Percentiles rank a stretch among this genome's conserved stretches.
Evolutionary conservation across 2,797 vertebrate genomes (phyloP).

Genomic region (Liparis tanakae): DNA sequence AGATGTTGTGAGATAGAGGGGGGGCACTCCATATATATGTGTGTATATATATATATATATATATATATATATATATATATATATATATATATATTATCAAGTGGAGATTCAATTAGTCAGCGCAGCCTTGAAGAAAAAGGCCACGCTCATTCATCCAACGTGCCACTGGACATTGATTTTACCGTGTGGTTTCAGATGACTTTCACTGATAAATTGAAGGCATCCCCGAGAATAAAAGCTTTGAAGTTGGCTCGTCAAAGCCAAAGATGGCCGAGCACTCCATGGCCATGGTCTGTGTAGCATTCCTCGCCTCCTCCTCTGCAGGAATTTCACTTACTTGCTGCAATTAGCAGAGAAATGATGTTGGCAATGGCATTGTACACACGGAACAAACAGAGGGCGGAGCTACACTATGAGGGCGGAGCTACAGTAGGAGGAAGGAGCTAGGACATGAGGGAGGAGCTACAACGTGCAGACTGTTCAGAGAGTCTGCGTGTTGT

Average conservation of each 20-base stretch:
- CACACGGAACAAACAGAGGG: slow-evolving; percentile 5
- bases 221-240: slow-evolving; percentile 48
- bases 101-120: slow-evolving; percentile 60
- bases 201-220: slow-evolving; percentile 55
- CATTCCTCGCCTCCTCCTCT: slow-evolving; percentile 13
- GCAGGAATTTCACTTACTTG: slow-evolving; percentile 51
- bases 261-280: slow-evolving; percentile 47
- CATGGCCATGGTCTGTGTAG: slow-evolving; percentile 31
- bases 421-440: neutral
- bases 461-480: neutral
- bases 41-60: neutral
- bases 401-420: neutral
- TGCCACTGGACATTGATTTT: slow-evolving; percentile 62
- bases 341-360: slow-evolving; percentile 34
- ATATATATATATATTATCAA: slow-evolving; percentile 21
- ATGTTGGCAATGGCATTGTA: neutral
- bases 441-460: neutral
- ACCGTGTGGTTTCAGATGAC: slow-evolving; percentile 59
- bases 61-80: slow-evolving; percentile 10
- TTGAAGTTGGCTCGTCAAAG: slow-evolving; percentile 43
- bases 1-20: too few relatives aligned
- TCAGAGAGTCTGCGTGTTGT: neutral
- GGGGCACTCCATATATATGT: too few relatives aligned
- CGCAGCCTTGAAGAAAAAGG: slow-evolving; percentile 49
- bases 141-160: slow-evolving; percentile 42